Conservation (phyloP, 2,888 invertebrate genomes). For the Cremastinae sp. region DNA sequence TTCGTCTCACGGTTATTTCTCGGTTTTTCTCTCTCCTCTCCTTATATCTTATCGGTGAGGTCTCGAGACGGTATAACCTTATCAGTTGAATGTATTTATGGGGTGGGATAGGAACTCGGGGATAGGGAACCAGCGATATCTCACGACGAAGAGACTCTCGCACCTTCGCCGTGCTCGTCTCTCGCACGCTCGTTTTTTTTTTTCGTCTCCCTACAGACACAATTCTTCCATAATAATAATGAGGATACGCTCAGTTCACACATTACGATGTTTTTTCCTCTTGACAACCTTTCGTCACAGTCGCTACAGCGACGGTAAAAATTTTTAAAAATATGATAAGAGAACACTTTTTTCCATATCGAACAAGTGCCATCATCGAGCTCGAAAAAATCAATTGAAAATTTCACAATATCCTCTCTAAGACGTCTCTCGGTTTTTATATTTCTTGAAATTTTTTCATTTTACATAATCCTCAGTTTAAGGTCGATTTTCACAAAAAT, state of each 20-base stretch:
- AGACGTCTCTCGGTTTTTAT: too few relatives aligned
- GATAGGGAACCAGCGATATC: slow-evolving; percentile 56
- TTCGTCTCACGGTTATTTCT: slow-evolving; percentile 50
- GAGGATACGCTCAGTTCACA: not conserved
- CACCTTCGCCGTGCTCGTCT: slow-evolving; percentile 41
- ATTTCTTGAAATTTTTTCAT: too few relatives aligned
- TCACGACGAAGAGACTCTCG: slow-evolving; percentile 40
- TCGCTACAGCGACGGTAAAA: too few relatives aligned
- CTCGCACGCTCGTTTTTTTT: slow-evolving; percentile 20
- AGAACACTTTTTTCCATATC: too few relatives aligned
- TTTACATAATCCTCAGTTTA: too few relatives aligned
- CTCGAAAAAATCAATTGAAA: not conserved
- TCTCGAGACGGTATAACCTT: slow-evolving; percentile 66
- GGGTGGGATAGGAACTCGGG: slow-evolving; percentile 72
- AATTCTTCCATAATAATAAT: not conserved
- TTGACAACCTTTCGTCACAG: slow-evolving; percentile 17
- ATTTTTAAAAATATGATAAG: too few relatives aligned
- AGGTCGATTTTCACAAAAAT: too few relatives aligned
- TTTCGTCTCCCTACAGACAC: slow-evolving; percentile 18
- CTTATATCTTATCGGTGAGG: slow-evolving; percentile 71
- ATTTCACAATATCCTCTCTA: too few relatives aligned
- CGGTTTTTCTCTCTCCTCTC: slow-evolving; percentile 44
- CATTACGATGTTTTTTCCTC: slow-evolving; percentile 26
- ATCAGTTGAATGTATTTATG: slow-evolving; percentile 76
- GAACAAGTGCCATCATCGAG: too few relatives aligned